Conservation (phyloP, 2,888 invertebrate species). For the Silvanus unidentatus region DNA sequence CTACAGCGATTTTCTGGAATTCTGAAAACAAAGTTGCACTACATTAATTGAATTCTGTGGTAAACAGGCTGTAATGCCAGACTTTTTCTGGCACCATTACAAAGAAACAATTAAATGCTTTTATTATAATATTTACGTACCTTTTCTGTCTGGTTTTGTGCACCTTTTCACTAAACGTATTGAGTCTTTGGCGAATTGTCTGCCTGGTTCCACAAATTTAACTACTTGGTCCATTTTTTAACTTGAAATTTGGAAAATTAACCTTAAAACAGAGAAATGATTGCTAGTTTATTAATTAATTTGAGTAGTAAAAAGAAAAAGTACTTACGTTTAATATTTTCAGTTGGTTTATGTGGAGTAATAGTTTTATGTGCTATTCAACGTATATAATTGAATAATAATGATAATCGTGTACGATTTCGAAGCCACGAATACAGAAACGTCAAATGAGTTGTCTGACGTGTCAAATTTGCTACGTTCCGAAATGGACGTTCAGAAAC, state of each 20-base stretch:
- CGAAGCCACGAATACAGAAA: conserved; percentile 10
- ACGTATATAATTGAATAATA: too few relatives aligned
- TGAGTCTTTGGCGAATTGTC: conserved; percentile 97
- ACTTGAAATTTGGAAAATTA: conserved; percentile 10
- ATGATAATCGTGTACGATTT: too few relatives aligned
- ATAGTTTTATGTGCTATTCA: too few relatives aligned
- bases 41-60: too few relatives aligned
- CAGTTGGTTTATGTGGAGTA: neutral
- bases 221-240: conserved; percentile 91
- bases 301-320: conserved; percentile 1
- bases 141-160: conserved; percentile 98
- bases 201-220: conserved; percentile 89
- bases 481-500: too few relatives aligned
- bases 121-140: conserved; percentile 48
- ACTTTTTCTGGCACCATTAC: neutral
- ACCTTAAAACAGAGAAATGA: conserved; percentile 5
- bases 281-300: neutral
- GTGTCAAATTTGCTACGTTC: neutral
- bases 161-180: conserved; percentile 97
- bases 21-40: conserved; percentile 57
- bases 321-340: conserved; percentile 1
- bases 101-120: neutral
- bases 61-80: too few relatives aligned
- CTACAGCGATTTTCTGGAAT: conserved; percentile 99
- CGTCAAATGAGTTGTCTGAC: conserved; percentile 3